Base-by-base conservation (phyloP, 2,888 invertebrate species). In the Tipula lateralis region DNA sequence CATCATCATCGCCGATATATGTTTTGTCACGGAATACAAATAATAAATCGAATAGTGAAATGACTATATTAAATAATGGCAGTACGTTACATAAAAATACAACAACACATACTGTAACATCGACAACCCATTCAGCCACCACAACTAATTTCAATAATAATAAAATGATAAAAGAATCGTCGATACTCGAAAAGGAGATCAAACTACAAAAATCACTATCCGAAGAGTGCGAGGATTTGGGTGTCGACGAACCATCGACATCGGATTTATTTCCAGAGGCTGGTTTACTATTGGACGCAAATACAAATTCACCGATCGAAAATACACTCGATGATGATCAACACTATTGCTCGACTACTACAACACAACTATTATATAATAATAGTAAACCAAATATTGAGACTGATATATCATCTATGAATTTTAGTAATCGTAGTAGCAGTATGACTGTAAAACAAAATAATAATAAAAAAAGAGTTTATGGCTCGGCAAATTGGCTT, bases 191-290 rank as follows among this genome's bases (percentile, higher is more conserved):
- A 88, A 89, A 92, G 81, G 92, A 93, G 86, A 87, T 93, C 66
- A 90, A 91, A 84, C 89, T 92, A 5, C 93, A 95, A 91, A 95
- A 95, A 88, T 94, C 94, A 12, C 89, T 95, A 13, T 94, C 95
- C 0, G 95, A 95, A 88, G 95, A 95, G 89, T 95, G 95, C 88
- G 95, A 95, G 87, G 95, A 95, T 88, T 90, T 95, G 12, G 95
- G 95, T 3, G 95, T 95, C 84, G 95, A 95, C 87, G 95, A 95
- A 82, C 95, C 95, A 0, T 94, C 94, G n/a, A 94, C 95, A 0
- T 94, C 94, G 85, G 95, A 95, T 87, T 89, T 95, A 86, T 95
- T 95, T 88, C 95, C 95, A 0, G 95, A 95, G 87, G 95, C 95
- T 0, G 95, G 95, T 88, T 89, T 95, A 84, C 89, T 95, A 84